Percentiles rank a stretch among this genome's conserved stretches.
Evolutionary conservation across 2,888 invertebrate species (phyloP).

Genomic region (Spodoptera exigua): DNA sequence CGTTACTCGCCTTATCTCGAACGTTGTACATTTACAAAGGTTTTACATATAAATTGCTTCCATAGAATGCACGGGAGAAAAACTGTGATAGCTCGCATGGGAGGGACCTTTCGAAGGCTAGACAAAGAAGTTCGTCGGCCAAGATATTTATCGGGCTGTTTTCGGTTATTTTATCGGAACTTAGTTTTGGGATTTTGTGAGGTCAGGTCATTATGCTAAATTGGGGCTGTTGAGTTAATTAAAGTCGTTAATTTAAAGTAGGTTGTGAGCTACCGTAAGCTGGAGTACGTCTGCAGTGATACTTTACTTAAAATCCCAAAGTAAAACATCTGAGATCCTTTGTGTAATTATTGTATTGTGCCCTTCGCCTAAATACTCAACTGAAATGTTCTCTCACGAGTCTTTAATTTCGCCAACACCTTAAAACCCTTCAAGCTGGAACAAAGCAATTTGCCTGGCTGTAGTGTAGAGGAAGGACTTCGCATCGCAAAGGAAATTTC

Average conservation of each 20-base stretch:
- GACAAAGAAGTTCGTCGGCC: slow-evolving; percentile 46
- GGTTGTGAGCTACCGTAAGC: background rate
- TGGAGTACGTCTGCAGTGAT: too few relatives aligned
- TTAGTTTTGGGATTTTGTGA: slow-evolving; percentile 27
- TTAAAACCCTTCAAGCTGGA: slow-evolving; percentile 1
- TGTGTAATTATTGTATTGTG: too few relatives aligned
- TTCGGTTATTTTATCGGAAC: slow-evolving; percentile 50
- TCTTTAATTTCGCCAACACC: background rate
- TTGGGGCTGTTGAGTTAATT: slow-evolving; percentile 34
- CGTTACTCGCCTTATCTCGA: slow-evolving; percentile 66
- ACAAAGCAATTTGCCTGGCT: too few relatives aligned
- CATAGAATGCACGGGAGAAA: slow-evolving; percentile 73
- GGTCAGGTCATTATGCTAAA: slow-evolving; percentile 27
- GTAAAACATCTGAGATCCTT: too few relatives aligned
- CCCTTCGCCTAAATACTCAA: too few relatives aligned
- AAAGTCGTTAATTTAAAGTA: slow-evolving; percentile 27
- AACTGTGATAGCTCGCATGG: slow-evolving; percentile 74
- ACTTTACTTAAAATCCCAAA: too few relatives aligned
- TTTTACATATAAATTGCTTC: slow-evolving; percentile 82
- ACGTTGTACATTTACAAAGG: slow-evolving; percentile 73
- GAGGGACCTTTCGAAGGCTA: slow-evolving; percentile 64
- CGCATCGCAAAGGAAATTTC: slow-evolving; percentile 20
- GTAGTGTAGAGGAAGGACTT: too few relatives aligned
- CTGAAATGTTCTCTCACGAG: too few relatives aligned
- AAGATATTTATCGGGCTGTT: slow-evolving; percentile 57